These are phyloP conservation scores for Epinotia brunnichana DNA, from an alignment of 2,888 invertebrate species.

Conservation along the genomic window DNA sequence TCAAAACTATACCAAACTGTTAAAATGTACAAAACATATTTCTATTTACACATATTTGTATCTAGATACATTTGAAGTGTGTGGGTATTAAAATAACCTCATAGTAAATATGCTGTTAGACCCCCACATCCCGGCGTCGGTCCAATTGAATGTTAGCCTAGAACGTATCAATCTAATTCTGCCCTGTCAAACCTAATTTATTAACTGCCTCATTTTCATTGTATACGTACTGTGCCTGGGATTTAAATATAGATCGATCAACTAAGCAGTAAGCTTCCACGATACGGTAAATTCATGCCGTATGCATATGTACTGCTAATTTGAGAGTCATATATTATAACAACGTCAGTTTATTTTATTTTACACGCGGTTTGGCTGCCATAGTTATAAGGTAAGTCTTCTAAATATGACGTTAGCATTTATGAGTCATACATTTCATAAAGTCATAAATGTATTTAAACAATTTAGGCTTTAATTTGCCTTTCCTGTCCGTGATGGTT, in stretches of 20 bases:
- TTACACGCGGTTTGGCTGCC: background rate
- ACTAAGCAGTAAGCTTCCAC: background rate
- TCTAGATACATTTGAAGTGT: background rate
- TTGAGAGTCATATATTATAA: background rate
- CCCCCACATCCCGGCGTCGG: constrained; percentile 80
- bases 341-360: background rate
- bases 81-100: constrained; percentile 10
- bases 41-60: background rate
- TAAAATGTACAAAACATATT: background rate
- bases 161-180: constrained; percentile 74
- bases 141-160: constrained; percentile 77
- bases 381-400: background rate
- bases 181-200: constrained; percentile 77
- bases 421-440: background rate
- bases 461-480: background rate
- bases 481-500: background rate
- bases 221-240: background rate
- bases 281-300: background rate
- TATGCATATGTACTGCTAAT: background rate
- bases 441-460: background rate
- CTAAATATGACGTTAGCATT: background rate
- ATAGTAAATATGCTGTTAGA: constrained; percentile 67
- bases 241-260: constrained; percentile 4
- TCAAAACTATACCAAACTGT: background rate
- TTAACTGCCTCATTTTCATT: constrained; percentile 46